Evolutionary conservation across 2,888 invertebrate species (phyloP).

Genomic region (Toxonevra muliebris): DNA sequence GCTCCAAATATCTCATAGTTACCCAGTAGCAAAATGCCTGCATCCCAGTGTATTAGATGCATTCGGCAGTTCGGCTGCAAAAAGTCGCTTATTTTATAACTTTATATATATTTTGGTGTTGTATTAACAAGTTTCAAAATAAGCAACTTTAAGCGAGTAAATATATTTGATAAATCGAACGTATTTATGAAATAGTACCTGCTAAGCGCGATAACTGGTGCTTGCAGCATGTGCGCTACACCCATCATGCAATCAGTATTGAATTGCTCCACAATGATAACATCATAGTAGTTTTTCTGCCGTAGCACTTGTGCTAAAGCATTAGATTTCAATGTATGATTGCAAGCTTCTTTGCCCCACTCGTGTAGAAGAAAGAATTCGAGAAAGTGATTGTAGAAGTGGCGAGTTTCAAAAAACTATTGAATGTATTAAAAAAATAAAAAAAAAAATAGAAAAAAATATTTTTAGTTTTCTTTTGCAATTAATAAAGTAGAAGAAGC

Average conservation of each 20-base stretch:
- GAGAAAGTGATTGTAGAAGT: slow-evolving; percentile 53
- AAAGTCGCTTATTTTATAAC: too few species aligned
- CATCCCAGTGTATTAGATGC: too few species aligned
- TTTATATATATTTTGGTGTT: too few species aligned
- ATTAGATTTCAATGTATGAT: slow-evolving; percentile 56
- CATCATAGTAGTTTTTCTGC: slow-evolving; percentile 70
- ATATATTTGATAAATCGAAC: too few species aligned
- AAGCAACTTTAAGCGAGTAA: not conserved
- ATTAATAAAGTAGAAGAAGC: too few species aligned
- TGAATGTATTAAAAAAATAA: not conserved
- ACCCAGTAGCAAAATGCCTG: too few species aligned
- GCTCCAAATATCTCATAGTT: too few species aligned
- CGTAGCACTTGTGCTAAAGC: slow-evolving; percentile 61
- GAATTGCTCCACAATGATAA: slow-evolving; percentile 76
- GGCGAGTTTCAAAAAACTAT: slow-evolving; percentile 57
- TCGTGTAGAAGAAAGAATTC: slow-evolving; percentile 61
- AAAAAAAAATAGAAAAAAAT: not conserved
- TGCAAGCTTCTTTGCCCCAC: slow-evolving; percentile 61
- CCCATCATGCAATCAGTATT: slow-evolving; percentile 77
- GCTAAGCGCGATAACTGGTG: slow-evolving; percentile 68
- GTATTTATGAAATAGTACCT: slow-evolving; percentile 30
- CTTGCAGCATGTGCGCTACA: slow-evolving; percentile 71
- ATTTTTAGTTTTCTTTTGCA: too few species aligned
- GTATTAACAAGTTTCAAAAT: not conserved
- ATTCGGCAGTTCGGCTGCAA: too few species aligned